These are phyloP conservation scores for Thecophora atra DNA, from an alignment of 2,888 invertebrate species.

Conservation along the genomic window DNA sequence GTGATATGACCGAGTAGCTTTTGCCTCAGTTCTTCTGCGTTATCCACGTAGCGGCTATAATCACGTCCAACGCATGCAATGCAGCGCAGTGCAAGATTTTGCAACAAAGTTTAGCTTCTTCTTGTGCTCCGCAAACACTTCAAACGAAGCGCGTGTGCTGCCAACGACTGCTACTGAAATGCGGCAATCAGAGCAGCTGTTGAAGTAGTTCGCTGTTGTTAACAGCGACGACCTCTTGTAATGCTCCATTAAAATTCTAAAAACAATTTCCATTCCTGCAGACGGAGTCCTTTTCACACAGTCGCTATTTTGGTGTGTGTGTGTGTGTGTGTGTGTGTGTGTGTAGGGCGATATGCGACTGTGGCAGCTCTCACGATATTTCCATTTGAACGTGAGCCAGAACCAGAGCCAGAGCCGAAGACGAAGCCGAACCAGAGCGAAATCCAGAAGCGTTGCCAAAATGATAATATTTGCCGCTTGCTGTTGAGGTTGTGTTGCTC, in stretches of 20 bases:
- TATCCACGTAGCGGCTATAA: not conserved
- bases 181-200: constrained; percentile 16
- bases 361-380: not conserved
- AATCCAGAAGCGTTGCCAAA: not conserved
- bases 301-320: no score
- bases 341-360: not conserved
- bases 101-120: not conserved
- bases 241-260: constrained; percentile 20
- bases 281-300: not conserved
- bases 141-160: not conserved
- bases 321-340: not conserved
- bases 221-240: constrained; percentile 10
- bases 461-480: not conserved
- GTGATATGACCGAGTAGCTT: no score
- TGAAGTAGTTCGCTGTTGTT: constrained; percentile 18
- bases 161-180: constrained; percentile 13
- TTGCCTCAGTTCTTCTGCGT: no score
- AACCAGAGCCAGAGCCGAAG: no score
- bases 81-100: not conserved
- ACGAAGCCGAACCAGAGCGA: no score
- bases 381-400: not conserved
- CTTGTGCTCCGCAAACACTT: no score
- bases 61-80: not conserved
- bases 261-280: not conserved
- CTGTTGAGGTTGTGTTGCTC: not conserved